Evolutionary conservation across 2,797 vertebrate species (phyloP).

Genomic region (Dallia pectoralis): DNA sequence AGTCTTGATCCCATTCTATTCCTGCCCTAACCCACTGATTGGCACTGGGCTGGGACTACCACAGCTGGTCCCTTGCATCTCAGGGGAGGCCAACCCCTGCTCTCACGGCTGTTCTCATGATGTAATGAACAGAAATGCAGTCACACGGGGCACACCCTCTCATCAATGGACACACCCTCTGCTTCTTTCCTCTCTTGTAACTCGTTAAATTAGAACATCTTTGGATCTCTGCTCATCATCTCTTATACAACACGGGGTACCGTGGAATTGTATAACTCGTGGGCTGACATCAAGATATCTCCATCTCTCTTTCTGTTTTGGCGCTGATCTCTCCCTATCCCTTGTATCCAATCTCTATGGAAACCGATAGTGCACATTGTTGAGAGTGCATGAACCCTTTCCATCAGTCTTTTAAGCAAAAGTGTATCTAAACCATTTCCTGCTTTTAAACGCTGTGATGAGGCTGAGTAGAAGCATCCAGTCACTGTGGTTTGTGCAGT

Average conservation of each 20-base stretch:
- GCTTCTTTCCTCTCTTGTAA: background rate
- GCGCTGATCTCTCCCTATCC: background rate
- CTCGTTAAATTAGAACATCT: background rate
- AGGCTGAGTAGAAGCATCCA: background rate
- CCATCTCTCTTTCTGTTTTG: background rate
- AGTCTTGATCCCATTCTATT: background rate
- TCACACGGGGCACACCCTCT: background rate
- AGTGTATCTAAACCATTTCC: background rate
- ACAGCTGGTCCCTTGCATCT: background rate
- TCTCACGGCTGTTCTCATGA: background rate
- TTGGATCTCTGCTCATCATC: background rate
- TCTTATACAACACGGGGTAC: no score
- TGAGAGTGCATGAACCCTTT: background rate
- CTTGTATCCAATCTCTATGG: background rate
- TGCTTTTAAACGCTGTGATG: conserved; percentile 2
- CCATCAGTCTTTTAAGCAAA: background rate
- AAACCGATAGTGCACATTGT: background rate
- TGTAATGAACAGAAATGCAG: background rate
- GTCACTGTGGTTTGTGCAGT: background rate
- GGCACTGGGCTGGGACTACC: background rate
- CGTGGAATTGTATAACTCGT: no score
- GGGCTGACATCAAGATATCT: background rate
- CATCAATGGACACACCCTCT: no score
- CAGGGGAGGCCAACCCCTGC: background rate
- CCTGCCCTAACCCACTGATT: background rate